Percentiles rank a stretch among this genome's conserved stretches.
Conservation (phyloP, 2,888 invertebrate species). For the Hybos culiciformis region DNA sequence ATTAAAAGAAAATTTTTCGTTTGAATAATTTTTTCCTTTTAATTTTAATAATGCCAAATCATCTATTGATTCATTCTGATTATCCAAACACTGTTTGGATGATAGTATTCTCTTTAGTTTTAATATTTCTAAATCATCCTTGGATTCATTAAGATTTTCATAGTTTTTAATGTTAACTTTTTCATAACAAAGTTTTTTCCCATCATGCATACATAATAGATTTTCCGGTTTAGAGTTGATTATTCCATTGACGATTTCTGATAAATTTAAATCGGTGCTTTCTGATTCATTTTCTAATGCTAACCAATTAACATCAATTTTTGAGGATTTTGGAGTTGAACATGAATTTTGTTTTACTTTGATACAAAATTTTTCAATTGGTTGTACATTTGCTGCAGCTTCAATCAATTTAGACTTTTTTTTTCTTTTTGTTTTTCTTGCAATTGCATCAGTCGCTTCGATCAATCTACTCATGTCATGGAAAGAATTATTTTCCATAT, state of each 20-base stretch:
- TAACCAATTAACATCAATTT: constrained; percentile 29
- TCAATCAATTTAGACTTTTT: constrained; percentile 27
- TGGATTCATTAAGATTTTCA: constrained; percentile 9
- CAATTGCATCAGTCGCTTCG: constrained; percentile 22
- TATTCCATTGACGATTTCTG: constrained; percentile 41
- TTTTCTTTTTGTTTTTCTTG: constrained; percentile 17
- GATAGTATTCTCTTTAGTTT: constrained; percentile 20
- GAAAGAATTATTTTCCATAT: constrained; percentile 21
- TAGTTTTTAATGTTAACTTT: constrained; percentile 13
- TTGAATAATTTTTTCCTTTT: constrained; percentile 13
- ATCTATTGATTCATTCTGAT: constrained; percentile 16
- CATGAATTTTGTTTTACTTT: constrained; percentile 16
- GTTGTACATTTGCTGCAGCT: constrained; percentile 23
- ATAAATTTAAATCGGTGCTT: constrained; percentile 34
- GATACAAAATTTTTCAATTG: constrained; percentile 31
- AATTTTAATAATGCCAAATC: constrained; percentile 27
- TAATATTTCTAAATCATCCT: constrained; percentile 22
- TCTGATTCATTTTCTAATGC: constrained; percentile 31
- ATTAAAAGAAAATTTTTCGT: too few relatives aligned
- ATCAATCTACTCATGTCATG: constrained; percentile 19
- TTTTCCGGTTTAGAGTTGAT: constrained; percentile 21
- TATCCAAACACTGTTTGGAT: background rate
- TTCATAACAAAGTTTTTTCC: constrained; percentile 24
- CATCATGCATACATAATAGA: constrained; percentile 21
- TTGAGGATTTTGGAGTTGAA: constrained; percentile 26